A percentile compares a stretch with the other conserved stretches of the same genome.
Evolutionary conservation across 1,140 invertebrate genomes (phyloP).

Genomic region (Acyrthosiphon pisum): DNA sequence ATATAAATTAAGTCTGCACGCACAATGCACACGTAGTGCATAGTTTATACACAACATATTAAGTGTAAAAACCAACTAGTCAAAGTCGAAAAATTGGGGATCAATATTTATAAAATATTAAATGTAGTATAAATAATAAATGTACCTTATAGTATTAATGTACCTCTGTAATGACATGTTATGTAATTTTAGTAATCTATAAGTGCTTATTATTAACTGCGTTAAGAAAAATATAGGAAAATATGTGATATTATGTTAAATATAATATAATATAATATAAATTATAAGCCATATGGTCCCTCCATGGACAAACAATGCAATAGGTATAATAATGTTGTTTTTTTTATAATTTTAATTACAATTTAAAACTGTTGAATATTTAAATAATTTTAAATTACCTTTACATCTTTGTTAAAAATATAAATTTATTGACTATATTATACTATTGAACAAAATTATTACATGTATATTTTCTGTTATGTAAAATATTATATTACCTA

Average conservation of each 20-base stretch:
- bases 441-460: background rate
- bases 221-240: background rate
- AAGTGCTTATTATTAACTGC: background rate
- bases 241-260: constrained; percentile 33
- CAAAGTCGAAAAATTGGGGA: constrained; percentile 14
- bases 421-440: background rate
- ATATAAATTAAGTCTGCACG: background rate
- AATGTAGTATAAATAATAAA: background rate
- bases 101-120: background rate
- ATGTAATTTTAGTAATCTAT: background rate
- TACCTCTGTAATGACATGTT: background rate
- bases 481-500: background rate
- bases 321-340: background rate
- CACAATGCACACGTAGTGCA: background rate
- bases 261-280: background rate
- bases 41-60: background rate
- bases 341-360: background rate
- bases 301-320: background rate
- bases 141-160: background rate
- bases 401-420: background rate
- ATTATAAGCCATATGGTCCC: background rate
- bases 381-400: background rate
- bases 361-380: background rate
- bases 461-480: background rate
- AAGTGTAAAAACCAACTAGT: background rate